phyloP scores from a whole-genome alignment of 2,113 vertebrate species.

The Bubo bubo region DNA sequence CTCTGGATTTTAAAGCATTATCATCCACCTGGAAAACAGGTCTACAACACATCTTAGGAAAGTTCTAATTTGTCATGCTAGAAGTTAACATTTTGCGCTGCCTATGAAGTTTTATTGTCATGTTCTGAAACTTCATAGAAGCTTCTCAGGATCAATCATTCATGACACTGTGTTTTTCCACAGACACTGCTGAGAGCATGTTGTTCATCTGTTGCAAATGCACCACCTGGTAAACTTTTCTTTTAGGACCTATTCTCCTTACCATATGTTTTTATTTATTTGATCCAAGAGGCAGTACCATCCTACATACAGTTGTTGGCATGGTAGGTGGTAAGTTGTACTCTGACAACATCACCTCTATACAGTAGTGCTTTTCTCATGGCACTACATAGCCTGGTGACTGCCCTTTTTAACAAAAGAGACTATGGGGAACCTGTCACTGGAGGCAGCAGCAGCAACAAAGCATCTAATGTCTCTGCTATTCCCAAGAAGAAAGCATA shows the following conservation, averaged over 20 bases:
- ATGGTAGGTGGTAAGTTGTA: background rate
- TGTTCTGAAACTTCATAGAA: background rate
- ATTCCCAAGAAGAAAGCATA: background rate
- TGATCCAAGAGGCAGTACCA: background rate
- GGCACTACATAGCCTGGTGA: rapidly evolving
- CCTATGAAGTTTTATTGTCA: background rate
- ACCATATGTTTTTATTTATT: background rate
- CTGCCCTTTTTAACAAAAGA: background rate
- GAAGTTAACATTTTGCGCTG: background rate
- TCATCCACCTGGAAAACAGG: background rate
- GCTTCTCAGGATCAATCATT: background rate
- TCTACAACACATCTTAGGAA: background rate
- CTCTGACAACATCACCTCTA: background rate
- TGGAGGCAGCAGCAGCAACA: background rate
- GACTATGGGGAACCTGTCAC: background rate
- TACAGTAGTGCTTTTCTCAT: background rate
- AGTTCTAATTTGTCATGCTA: background rate
- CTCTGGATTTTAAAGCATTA: rapidly evolving
- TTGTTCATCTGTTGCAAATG: background rate
- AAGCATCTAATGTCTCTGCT: background rate
- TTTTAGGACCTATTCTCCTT: background rate
- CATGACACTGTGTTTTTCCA: background rate
- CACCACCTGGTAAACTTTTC: background rate
- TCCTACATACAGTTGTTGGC: background rate
- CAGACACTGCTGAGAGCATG: rapidly evolving